Evolutionary conservation across 1,140 invertebrate genomes (phyloP).

Genomic region (Diplogasteroides magnus): DNA sequence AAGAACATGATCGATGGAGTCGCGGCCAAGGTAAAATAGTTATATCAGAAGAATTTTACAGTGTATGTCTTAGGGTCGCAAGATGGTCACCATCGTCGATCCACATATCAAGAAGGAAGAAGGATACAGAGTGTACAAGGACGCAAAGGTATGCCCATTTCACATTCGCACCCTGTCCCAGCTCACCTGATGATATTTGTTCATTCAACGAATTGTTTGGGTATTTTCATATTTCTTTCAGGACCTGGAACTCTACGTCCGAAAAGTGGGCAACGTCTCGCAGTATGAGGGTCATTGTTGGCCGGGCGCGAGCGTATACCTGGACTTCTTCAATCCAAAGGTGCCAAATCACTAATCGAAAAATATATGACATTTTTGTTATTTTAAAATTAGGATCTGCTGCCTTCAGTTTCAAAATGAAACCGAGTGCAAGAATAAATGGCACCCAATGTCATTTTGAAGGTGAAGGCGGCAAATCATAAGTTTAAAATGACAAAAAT

Average conservation of each 20-base stretch:
- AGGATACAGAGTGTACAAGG: conserved; percentile 65
- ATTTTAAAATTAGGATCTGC: too few relatives aligned
- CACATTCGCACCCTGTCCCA: too few relatives aligned
- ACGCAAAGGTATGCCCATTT: conserved; percentile 66
- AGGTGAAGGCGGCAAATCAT: too few relatives aligned
- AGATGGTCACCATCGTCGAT: conserved; percentile 92
- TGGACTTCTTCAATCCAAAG: conserved; percentile 84
- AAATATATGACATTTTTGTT: too few relatives aligned
- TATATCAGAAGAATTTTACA: conserved; percentile 3
- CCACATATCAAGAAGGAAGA: conserved; percentile 81
- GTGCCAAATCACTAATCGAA: too few relatives aligned
- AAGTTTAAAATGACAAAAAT: too few relatives aligned
- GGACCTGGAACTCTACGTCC: too few relatives aligned
- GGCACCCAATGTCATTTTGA: too few relatives aligned
- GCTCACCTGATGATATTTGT: too few relatives aligned
- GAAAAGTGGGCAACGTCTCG: too few relatives aligned
- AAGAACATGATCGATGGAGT: conserved; percentile 85
- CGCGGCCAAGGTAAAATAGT: conserved; percentile 65
- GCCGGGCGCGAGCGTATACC: conserved; percentile 82
- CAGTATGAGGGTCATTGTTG: conserved; percentile 91
- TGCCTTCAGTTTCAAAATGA: not conserved
- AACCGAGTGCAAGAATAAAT: not conserved
- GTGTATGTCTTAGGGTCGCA: conserved; percentile 68
- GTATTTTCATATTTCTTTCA: too few relatives aligned
- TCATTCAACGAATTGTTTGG: too few relatives aligned